Evolutionary conservation across 2,113 vertebrate species (phyloP).

Genomic region (Elephas maximus): DNA sequence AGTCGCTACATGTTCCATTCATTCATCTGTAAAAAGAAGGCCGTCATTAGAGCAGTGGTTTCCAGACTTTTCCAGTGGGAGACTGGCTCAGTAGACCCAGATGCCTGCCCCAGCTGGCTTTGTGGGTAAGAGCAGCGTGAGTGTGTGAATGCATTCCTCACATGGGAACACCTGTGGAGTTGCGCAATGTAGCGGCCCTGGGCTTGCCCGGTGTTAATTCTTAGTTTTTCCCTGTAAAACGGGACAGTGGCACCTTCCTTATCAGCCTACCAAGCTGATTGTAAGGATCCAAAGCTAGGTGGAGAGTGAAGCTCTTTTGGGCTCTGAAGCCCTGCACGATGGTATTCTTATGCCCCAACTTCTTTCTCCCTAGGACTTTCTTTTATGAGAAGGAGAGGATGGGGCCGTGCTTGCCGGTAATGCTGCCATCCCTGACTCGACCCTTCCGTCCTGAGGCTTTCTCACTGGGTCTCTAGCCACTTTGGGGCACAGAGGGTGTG

Average conservation of each 20-base stretch:
- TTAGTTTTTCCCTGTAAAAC: background rate
- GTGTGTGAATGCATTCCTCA: too few relatives aligned
- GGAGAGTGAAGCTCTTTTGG: background rate
- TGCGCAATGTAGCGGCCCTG: background rate
- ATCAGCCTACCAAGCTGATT: background rate
- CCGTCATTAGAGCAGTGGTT: background rate
- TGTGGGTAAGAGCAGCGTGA: background rate
- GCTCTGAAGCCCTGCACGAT: fast-evolving
- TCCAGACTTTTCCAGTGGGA: background rate
- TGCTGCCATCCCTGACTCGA: fast-evolving
- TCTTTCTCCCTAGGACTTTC: background rate
- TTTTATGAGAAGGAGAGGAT: background rate
- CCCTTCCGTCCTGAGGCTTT: fast-evolving
- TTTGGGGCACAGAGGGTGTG: fast-evolving
- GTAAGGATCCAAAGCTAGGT: background rate
- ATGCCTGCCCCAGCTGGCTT: too few relatives aligned
- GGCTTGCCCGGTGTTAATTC: background rate
- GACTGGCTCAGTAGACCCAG: background rate
- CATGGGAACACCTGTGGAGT: too few relatives aligned
- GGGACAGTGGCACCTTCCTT: background rate
- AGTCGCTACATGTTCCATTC: background rate
- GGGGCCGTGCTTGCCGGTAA: fast-evolving
- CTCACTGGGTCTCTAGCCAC: background rate
- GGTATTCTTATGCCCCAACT: fast-evolving
- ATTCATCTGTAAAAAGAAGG: background rate